phyloP scores from a whole-genome alignment of 2,797 vertebrate species.

The Morus bassanus region DNA sequence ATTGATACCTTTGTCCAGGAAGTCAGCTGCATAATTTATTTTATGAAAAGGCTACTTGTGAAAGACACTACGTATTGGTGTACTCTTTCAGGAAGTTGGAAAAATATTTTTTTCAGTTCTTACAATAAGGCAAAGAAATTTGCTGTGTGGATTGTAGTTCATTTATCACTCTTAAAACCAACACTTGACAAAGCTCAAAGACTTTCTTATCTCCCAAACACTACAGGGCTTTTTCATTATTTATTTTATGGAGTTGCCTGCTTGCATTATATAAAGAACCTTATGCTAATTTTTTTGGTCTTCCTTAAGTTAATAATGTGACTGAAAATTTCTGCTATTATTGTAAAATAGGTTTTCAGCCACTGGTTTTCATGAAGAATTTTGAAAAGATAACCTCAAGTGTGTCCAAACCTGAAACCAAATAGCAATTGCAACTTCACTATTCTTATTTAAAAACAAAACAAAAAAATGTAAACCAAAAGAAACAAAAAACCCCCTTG shows the following conservation, averaged over 20 bases:
- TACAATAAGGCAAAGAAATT: neutral
- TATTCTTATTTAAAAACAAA: neutral
- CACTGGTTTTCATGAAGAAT: neutral
- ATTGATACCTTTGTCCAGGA: slow-evolving; percentile 6
- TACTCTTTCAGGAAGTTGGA: neutral
- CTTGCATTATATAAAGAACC: neutral
- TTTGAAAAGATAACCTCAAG: neutral
- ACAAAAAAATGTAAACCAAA: neutral
- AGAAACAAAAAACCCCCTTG: rapidly evolving
- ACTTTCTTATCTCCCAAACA: neutral
- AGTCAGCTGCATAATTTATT: slow-evolving; percentile 9
- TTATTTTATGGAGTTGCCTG: neutral
- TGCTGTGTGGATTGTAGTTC: neutral
- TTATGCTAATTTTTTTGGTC: neutral
- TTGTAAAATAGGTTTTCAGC: neutral
- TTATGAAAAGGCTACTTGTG: neutral
- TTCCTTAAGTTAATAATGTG: neutral
- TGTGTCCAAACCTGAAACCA: neutral
- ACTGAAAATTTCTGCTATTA: neutral
- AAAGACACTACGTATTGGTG: neutral
- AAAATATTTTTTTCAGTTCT: neutral
- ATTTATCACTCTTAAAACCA: neutral
- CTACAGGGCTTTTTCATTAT: neutral
- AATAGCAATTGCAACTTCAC: neutral
- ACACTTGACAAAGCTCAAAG: neutral